Base-by-base conservation (phyloP, 2,113 vertebrate genomes). In the Odontophorus gujanensis region DNA sequence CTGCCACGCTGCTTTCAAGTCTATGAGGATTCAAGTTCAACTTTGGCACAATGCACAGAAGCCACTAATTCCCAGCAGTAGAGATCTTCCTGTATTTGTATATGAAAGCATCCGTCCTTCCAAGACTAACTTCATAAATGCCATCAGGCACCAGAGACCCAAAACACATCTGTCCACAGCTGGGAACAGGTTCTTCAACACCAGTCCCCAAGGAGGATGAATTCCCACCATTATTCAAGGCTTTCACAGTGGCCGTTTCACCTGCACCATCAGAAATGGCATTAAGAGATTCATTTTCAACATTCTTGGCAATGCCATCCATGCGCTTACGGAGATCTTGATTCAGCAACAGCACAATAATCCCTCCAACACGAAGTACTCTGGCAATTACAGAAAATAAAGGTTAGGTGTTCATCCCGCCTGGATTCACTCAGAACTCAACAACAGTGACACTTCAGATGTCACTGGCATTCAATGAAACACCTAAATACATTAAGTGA, bases 71-170 rank as follows among this genome's bases (percentile, higher is more conserved):
- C 32, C 63, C 65, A 42, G 73, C 53, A 42, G 69, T 1, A 28
- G 36, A 43, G 2, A 81, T 24, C 96, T 99, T 99, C 74, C 97
- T 98, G 83, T 98, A 99, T 83, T 98, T 99, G 96, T 97, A 96
- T 59, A 99, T 98, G 75, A 99, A 98, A 19, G 98, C 99, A 34
- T 98, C 98, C 6, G 98, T 99, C 50, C 95, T 97, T 3, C 99
- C 99, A 58, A 99, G 98, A 93, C 99, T 98, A 62, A 99, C 97
- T 58, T 95, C 97, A 81, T 98, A 94, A 63, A 96, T 87, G 9
- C 95, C 94, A 47, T 97, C 93, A 12, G 95, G 97, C 71, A 97
- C 85, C 91, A 99, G 92, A 11, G 98, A 98, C 45, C 95, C 85
- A 13, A 98, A 91, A 4, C 6, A 22, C 4, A 30, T 7, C 53